Percentiles rank a stretch among this genome's conserved stretches.
phyloP scores from a whole-genome alignment of 2,797 vertebrate genomes.

The Sebastes umbrosus region DNA sequence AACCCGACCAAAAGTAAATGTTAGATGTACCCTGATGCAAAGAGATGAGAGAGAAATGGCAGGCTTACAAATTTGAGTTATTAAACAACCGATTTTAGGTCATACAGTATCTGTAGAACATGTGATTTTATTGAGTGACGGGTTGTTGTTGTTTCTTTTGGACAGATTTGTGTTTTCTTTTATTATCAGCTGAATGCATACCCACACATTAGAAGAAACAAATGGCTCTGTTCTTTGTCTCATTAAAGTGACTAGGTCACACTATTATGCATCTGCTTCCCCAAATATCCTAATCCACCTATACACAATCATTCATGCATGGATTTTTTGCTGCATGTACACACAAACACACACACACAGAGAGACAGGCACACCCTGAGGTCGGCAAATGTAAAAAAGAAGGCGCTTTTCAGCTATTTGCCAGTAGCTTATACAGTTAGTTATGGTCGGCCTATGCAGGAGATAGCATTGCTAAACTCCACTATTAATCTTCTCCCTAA shows the following conservation, averaged over 20 bases:
- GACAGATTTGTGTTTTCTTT: not conserved
- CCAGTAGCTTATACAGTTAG: constrained; percentile 14
- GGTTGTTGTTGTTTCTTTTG: not conserved
- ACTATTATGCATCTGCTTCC: not conserved
- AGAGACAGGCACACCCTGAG: not conserved
- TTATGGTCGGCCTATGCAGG: constrained; percentile 22
- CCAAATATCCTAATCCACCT: not conserved
- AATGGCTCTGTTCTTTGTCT: not conserved
- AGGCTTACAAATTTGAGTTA: constrained; percentile 20
- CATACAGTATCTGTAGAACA: not conserved
- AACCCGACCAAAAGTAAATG: constrained; percentile 56
- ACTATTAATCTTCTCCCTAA: constrained; percentile 69
- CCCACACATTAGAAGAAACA: not conserved
- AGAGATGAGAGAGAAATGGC: constrained; percentile 48
- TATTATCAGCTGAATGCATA: not conserved
- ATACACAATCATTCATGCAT: not conserved
- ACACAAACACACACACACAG: not conserved
- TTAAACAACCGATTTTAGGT: constrained; percentile 3
- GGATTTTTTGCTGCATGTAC: not conserved
- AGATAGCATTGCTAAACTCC: constrained; percentile 46
- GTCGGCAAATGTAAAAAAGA: not conserved
- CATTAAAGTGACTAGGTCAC: not conserved
- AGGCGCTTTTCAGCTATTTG: constrained; percentile 16
- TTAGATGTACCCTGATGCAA: constrained; percentile 53
- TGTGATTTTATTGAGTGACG: not conserved